A percentile compares a stretch with the other conserved stretches of the same genome.
Conservation (phyloP, 2,888 invertebrate genomes). For the Agrotis ipsilon region DNA sequence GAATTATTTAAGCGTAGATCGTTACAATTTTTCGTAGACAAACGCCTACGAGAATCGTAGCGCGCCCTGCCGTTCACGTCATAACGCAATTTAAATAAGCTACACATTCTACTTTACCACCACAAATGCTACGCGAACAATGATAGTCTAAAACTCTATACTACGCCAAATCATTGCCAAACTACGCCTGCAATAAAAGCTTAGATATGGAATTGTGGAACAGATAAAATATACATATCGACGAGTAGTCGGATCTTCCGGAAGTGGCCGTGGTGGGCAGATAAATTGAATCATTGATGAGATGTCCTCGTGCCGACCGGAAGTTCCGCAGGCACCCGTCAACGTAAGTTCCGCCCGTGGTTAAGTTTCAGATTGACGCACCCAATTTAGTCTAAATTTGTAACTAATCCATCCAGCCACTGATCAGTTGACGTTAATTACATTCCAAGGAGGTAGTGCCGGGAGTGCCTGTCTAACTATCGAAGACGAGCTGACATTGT, state of each 20-base stretch:
- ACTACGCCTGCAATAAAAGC: constrained; percentile 42
- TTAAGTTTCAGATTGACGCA: constrained; percentile 69
- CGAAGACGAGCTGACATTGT: constrained; percentile 56
- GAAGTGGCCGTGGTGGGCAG: constrained; percentile 60
- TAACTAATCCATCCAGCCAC: constrained; percentile 62
- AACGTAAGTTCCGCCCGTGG: constrained; percentile 64
- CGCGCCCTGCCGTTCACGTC: background rate
- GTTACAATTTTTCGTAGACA: constrained; percentile 11
- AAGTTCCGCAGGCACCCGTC: constrained; percentile 62
- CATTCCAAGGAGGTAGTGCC: constrained; percentile 49
- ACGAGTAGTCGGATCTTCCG: constrained; percentile 50
- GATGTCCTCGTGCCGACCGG: constrained; percentile 64
- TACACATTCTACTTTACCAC: background rate
- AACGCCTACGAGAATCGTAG: constrained; percentile 27
- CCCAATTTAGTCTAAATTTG: constrained; percentile 71
- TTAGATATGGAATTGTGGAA: constrained; percentile 43
- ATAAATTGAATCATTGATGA: constrained; percentile 79
- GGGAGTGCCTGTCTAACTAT: constrained; percentile 57
- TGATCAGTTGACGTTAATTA: constrained; percentile 64
- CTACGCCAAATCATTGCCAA: constrained; percentile 13
- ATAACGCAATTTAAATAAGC: background rate
- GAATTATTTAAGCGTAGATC: background rate
- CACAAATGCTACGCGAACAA: background rate
- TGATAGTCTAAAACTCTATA: background rate
- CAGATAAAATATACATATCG: constrained; percentile 55